These are phyloP conservation scores for Hystrix cristata DNA, from an alignment of 2,113 vertebrate species.

Conservation along the genomic window DNA sequence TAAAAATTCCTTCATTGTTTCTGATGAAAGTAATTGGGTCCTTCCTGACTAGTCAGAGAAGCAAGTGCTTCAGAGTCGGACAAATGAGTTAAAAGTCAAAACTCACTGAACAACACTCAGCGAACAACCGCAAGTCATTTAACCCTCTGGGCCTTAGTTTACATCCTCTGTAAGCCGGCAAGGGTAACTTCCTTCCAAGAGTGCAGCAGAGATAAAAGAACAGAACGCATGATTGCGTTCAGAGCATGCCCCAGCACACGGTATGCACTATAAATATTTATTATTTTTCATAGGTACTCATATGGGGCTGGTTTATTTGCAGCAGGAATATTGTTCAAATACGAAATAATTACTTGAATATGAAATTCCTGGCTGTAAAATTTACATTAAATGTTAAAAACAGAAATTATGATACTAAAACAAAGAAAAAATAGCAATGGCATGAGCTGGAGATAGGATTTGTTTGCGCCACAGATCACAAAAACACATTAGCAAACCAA, in stretches of 20 bases:
- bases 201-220: not conserved
- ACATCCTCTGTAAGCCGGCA: not conserved
- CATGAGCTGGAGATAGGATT: not conserved
- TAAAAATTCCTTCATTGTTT: constrained; percentile 52
- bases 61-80: not conserved
- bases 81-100: constrained; percentile 56
- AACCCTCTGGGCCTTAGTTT: not conserved
- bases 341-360: constrained; percentile 49
- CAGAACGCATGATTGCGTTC: not conserved
- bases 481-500: not conserved
- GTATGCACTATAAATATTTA: not conserved
- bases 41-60: constrained; percentile 29
- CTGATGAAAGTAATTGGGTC: constrained; percentile 59
- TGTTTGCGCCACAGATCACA: not conserved
- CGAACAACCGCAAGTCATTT: not conserved
- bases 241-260: too few species aligned
- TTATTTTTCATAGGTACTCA: not conserved
- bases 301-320: not conserved
- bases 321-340: constrained; percentile 37
- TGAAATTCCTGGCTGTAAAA: constrained; percentile 19
- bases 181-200: not conserved
- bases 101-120: not conserved
- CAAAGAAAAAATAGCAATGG: constrained; percentile 17
- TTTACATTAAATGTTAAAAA: constrained; percentile 46
- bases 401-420: constrained; percentile 11